Percentiles rank a stretch among this genome's conserved stretches.
These are phyloP conservation scores for Natator depressus DNA, from an alignment of 2,113 vertebrate genomes.

Conservation along the genomic window DNA sequence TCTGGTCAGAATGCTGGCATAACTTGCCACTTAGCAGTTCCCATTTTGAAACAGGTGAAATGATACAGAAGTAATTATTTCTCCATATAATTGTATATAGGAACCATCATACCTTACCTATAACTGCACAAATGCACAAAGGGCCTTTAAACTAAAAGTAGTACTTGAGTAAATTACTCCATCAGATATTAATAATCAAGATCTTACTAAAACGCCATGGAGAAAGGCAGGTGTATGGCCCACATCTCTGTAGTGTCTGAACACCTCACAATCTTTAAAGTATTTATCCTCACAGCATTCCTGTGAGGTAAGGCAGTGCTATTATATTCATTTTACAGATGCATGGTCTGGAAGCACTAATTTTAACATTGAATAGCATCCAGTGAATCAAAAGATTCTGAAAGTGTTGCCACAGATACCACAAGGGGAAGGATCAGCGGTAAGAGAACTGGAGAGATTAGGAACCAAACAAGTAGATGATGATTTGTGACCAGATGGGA, in stretches of 20 bases:
- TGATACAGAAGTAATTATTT: not conserved
- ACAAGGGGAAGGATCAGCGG: not conserved
- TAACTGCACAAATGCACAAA: not conserved
- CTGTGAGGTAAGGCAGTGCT: not conserved
- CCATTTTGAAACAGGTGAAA: not conserved
- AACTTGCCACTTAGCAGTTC: not conserved
- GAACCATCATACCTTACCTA: not conserved
- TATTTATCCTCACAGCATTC: not conserved
- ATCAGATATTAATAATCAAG: no score
- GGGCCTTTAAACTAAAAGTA: not conserved
- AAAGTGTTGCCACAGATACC: not conserved
- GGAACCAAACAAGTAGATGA: not conserved
- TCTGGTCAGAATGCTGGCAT: not conserved
- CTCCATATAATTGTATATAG: not conserved
- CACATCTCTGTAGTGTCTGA: no score
- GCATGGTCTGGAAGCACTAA: not conserved
- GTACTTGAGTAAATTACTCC: no score
- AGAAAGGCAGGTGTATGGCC: not conserved
- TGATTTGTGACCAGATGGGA: not conserved
- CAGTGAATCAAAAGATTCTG: not conserved
- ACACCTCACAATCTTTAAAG: not conserved
- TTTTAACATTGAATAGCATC: not conserved
- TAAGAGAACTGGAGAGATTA: not conserved
- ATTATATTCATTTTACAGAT: not conserved
- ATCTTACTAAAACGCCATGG: not conserved